Percentiles rank a stretch among this genome's conserved stretches.
phyloP scores from a whole-genome alignment of 2,888 invertebrate species.

The Tetheella fluctuosa region DNA sequence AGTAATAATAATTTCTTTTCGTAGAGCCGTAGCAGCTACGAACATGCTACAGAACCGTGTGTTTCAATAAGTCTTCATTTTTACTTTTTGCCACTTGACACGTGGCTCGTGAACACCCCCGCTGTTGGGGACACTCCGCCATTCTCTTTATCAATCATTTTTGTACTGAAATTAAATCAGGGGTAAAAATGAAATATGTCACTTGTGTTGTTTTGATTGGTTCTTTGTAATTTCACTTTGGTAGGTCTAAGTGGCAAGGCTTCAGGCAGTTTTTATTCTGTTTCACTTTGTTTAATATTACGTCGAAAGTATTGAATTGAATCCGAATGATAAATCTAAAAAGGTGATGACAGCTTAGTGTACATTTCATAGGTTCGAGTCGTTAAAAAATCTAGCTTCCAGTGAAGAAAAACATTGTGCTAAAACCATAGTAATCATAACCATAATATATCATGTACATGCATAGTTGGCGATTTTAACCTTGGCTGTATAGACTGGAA shows the following conservation, averaged over 20 bases:
- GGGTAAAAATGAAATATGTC: constrained; percentile 63
- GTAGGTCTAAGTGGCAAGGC: background rate
- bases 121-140: constrained; percentile 33
- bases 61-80: constrained; percentile 27
- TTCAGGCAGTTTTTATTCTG: background rate
- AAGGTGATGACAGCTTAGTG: too few species aligned
- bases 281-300: too few species aligned
- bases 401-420: too few species aligned
- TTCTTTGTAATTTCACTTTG: constrained; percentile 24
- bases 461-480: too few species aligned
- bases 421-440: too few species aligned
- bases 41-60: constrained; percentile 22
- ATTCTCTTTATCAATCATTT: constrained; percentile 67
- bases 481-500: too few species aligned
- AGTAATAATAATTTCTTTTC: background rate
- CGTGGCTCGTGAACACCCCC: constrained; percentile 23
- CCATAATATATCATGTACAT: too few species aligned
- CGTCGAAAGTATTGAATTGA: too few species aligned
- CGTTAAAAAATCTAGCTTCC: too few species aligned
- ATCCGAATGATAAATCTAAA: too few species aligned
- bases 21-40: constrained; percentile 14
- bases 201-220: constrained; percentile 38
- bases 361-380: too few species aligned
- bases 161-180: constrained; percentile 62
- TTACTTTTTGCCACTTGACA: constrained; percentile 42